Conservation (phyloP, 2,888 invertebrate genomes). For the Hypsopygia costalis region DNA sequence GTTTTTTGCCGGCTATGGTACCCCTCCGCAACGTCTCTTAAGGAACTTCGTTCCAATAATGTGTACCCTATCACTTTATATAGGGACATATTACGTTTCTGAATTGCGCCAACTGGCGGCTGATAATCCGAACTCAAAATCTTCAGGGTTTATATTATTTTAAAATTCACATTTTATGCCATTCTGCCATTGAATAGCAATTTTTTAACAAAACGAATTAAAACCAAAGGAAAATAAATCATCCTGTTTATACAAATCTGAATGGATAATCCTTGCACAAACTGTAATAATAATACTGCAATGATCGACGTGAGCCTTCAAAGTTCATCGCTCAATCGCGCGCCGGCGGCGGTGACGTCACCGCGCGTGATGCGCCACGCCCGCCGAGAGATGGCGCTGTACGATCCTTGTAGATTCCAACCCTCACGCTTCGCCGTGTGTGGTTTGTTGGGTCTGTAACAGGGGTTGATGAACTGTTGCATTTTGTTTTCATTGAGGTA, state of each 20-base stretch:
- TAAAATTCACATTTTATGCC: too few species aligned
- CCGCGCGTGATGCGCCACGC: slow-evolving; percentile 38
- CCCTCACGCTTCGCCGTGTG: slow-evolving; percentile 47
- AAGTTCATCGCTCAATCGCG: slow-evolving; percentile 29
- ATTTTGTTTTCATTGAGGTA: too few species aligned
- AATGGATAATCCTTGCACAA: slow-evolving; percentile 3
- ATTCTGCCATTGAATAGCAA: too few species aligned
- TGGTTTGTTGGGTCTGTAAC: slow-evolving; percentile 26
- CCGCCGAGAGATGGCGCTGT: slow-evolving; percentile 9
- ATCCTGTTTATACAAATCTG: not conserved
- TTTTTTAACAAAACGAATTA: too few species aligned
- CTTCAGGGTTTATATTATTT: too few species aligned
- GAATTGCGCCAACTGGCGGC: too few species aligned
- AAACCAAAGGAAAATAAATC: not conserved
- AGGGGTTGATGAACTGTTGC: slow-evolving; percentile 29
- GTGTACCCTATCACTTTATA: too few species aligned
- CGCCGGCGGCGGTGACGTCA: slow-evolving; percentile 69
- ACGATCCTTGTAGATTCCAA: slow-evolving; percentile 15
- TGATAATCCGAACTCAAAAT: too few species aligned
- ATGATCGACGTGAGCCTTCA: slow-evolving; percentile 13
- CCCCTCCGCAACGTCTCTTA: too few species aligned
- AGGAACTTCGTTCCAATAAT: too few species aligned
- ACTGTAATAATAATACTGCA: slow-evolving; percentile 2
- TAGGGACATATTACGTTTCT: too few species aligned
- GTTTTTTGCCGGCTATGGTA: too few species aligned